phyloP scores from a whole-genome alignment of 2,888 invertebrate species.

The Lutraria lutraria region DNA sequence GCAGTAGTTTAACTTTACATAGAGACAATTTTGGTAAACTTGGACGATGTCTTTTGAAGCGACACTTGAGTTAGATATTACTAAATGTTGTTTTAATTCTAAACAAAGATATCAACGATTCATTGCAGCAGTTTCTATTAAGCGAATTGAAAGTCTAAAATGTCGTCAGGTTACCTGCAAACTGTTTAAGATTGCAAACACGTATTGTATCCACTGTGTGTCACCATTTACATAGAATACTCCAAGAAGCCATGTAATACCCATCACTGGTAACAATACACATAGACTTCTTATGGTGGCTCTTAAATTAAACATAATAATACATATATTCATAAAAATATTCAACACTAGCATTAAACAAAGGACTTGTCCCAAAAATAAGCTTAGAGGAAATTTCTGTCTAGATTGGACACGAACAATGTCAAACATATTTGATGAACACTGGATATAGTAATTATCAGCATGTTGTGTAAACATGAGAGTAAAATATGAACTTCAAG shows the following conservation, averaged over 20 bases:
- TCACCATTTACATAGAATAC: conserved; percentile 21
- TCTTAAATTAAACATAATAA: background rate
- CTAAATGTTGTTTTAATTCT: background rate
- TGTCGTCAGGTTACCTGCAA: background rate
- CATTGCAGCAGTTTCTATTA: background rate
- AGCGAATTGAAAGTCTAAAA: background rate
- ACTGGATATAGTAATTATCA: too few relatives aligned
- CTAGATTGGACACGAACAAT: too few relatives aligned
- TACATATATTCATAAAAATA: background rate
- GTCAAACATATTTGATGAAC: too few relatives aligned
- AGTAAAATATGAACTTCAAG: too few relatives aligned
- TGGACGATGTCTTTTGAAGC: background rate
- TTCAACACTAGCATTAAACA: background rate
- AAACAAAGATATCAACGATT: background rate
- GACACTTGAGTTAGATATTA: too few relatives aligned
- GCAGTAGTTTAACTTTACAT: too few relatives aligned
- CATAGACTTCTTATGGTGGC: background rate
- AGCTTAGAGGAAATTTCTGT: too few relatives aligned
- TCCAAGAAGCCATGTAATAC: conserved; percentile 17
- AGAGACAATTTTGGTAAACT: background rate
- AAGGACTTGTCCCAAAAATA: too few relatives aligned
- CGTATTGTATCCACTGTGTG: conserved; percentile 20
- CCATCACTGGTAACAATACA: conserved; percentile 22
- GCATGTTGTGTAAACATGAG: too few relatives aligned
- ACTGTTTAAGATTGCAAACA: conserved; percentile 21